Conservation (phyloP, 2,797 vertebrate genomes). For the Urocyon cinereoargenteus region DNA sequence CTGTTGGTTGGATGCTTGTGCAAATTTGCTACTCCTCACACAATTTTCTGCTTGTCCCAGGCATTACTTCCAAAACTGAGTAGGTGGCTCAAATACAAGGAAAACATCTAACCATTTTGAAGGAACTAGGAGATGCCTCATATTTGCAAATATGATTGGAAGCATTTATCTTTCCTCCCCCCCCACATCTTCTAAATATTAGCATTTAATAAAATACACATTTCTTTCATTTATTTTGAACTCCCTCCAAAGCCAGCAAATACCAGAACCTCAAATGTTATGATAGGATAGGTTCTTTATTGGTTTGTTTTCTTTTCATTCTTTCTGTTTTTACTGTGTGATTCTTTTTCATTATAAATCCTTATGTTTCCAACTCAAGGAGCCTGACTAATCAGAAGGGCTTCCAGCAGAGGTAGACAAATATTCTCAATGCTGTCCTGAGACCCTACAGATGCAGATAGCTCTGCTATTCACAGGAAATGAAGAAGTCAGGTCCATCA, state of each 20-base stretch:
- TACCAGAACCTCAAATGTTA: constrained; percentile 91
- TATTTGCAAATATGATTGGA: constrained; percentile 84
- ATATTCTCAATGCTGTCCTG: constrained; percentile 85
- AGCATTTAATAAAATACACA: constrained; percentile 98
- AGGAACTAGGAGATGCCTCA: constrained; percentile 57
- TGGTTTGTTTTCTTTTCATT: constrained; percentile 97
- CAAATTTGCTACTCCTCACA: neutral
- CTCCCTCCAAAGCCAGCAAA: constrained; percentile 92
- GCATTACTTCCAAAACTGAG: constrained; percentile 14
- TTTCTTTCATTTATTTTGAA: constrained; percentile 94
- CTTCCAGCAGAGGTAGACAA: constrained; percentile 87
- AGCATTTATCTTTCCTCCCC: constrained; percentile 85
- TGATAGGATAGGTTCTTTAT: constrained; percentile 93
- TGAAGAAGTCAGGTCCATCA: constrained; percentile 90
- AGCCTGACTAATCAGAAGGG: constrained; percentile 88
- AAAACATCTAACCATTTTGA: neutral
- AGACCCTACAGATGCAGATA: constrained; percentile 86
- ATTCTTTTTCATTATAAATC: constrained; percentile 89
- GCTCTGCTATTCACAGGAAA: constrained; percentile 90
- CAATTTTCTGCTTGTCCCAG: neutral
- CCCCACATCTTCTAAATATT: constrained; percentile 92
- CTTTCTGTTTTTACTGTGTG: constrained; percentile 90
- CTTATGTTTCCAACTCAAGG: constrained; percentile 88
- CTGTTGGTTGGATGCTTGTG: neutral
- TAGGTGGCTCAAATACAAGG: constrained; percentile 15